phyloP scores from a whole-genome alignment of 2,113 vertebrate species.

The Callorhinus ursinus region DNA sequence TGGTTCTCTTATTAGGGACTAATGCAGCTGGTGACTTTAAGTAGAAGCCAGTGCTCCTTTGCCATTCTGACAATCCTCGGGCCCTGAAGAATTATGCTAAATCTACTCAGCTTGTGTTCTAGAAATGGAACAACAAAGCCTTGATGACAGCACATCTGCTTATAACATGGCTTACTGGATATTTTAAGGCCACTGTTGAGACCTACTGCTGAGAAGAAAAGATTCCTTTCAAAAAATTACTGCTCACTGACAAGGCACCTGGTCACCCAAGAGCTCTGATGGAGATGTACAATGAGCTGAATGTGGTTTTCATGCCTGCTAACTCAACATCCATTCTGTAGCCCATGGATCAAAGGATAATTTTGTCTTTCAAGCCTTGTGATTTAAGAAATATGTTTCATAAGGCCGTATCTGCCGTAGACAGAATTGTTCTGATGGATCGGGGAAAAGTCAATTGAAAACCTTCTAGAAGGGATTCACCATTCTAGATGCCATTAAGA shows the following conservation, averaged over 20 bases:
- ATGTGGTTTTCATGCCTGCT: not conserved
- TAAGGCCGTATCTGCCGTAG: not conserved
- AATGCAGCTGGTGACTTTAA: not conserved
- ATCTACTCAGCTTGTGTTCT: not conserved
- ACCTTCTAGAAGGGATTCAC: not conserved
- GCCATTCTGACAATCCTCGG: not conserved
- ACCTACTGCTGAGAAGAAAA: not conserved
- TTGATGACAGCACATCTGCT: not conserved
- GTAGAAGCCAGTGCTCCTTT: not conserved
- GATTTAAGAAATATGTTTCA: not conserved
- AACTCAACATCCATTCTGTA: not conserved
- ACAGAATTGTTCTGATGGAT: not conserved
- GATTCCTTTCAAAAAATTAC: not conserved
- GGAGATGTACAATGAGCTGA: not conserved
- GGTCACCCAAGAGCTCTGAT: not conserved
- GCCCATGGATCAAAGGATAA: not conserved
- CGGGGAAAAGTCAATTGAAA: not conserved
- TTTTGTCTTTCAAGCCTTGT: not conserved
- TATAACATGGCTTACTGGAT: not conserved
- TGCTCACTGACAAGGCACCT: not conserved
- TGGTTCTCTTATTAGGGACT: not conserved
- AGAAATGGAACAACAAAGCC: not conserved
- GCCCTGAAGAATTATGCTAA: not conserved
- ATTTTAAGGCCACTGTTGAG: not conserved
- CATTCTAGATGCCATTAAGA: not conserved